Percentiles rank a stretch among this genome's conserved stretches.
Conservation (phyloP, 2,888 invertebrate genomes). For the Nephrocerus scutellatus region DNA sequence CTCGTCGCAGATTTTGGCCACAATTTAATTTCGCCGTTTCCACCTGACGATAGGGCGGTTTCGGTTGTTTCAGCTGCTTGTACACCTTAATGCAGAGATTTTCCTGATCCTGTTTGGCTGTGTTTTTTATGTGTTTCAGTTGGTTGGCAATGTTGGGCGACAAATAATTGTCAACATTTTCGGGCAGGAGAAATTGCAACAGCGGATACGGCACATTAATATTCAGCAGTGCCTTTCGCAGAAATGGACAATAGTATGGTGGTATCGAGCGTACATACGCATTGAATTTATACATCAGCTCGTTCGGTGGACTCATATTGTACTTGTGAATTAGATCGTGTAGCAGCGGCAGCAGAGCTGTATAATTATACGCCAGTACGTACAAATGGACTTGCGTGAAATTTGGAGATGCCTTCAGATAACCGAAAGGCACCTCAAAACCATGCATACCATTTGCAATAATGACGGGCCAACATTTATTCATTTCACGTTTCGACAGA, state of each 20-base stretch:
- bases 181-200: slow-evolving; percentile 79
- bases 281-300: slow-evolving; percentile 89
- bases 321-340: slow-evolving; percentile 92
- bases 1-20: slow-evolving; percentile 66
- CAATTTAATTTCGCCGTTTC: slow-evolving; percentile 73
- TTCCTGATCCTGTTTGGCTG: slow-evolving; percentile 85
- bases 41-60: slow-evolving; percentile 52
- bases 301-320: slow-evolving; percentile 82
- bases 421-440: slow-evolving; percentile 91
- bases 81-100: slow-evolving; percentile 62
- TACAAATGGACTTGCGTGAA: slow-evolving; percentile 91
- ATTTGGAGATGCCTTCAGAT: slow-evolving; percentile 91
- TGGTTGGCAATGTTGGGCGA: slow-evolving; percentile 92
- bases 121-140: slow-evolving; percentile 90
- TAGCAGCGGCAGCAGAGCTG: slow-evolving; percentile 80
- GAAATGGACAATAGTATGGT: slow-evolving; percentile 83
- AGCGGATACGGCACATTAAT: slow-evolving; percentile 83
- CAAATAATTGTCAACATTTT: slow-evolving; percentile 84
- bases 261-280: slow-evolving; percentile 95
- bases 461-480: slow-evolving; percentile 91
- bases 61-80: slow-evolving; percentile 46
- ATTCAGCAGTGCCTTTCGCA: slow-evolving; percentile 81
- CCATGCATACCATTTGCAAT: slow-evolving; percentile 86
- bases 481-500: slow-evolving; percentile 87
- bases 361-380: slow-evolving; percentile 98